These are phyloP conservation scores for Chaetura pelagica DNA, from an alignment of 2,113 vertebrate species.

Conservation along the genomic window DNA sequence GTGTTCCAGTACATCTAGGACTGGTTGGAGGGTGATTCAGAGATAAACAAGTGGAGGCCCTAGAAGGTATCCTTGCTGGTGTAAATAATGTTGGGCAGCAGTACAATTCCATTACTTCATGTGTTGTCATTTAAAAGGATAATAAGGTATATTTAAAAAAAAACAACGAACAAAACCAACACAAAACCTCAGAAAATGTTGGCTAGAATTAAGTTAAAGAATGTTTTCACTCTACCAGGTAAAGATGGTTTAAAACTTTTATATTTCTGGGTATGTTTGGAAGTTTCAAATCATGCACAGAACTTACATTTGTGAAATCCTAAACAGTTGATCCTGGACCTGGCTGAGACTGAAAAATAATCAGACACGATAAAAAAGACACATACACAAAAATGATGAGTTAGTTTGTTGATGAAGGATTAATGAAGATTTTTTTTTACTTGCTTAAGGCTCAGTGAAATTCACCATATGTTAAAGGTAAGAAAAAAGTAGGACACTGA, in stretches of 20 bases:
- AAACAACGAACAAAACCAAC: not conserved
- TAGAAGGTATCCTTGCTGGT: not conserved
- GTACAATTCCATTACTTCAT: not conserved
- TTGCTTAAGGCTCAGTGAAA: not conserved
- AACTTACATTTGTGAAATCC: not conserved
- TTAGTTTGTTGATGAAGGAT: not conserved
- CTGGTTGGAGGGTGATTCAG: not conserved
- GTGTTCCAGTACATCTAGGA: not conserved
- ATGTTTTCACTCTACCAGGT: not conserved
- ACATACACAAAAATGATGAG: not conserved
- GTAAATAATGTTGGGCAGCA: not conserved
- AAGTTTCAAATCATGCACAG: not conserved
- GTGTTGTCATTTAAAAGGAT: not conserved
- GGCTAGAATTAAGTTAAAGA: not conserved
- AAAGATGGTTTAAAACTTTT: not conserved
- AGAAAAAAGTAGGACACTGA: not conserved
- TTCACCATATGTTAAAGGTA: not conserved
- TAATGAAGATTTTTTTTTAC: not conserved
- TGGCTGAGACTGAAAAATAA: not conserved
- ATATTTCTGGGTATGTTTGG: not conserved
- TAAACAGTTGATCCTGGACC: not conserved
- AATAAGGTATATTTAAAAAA: not conserved
- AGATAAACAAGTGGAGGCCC: not conserved
- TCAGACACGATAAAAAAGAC: not conserved
- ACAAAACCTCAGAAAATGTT: not conserved